Percentiles rank a stretch among this genome's conserved stretches.
phyloP scores from a whole-genome alignment of 2,113 vertebrate genomes.

The Vireo altiloquus region DNA sequence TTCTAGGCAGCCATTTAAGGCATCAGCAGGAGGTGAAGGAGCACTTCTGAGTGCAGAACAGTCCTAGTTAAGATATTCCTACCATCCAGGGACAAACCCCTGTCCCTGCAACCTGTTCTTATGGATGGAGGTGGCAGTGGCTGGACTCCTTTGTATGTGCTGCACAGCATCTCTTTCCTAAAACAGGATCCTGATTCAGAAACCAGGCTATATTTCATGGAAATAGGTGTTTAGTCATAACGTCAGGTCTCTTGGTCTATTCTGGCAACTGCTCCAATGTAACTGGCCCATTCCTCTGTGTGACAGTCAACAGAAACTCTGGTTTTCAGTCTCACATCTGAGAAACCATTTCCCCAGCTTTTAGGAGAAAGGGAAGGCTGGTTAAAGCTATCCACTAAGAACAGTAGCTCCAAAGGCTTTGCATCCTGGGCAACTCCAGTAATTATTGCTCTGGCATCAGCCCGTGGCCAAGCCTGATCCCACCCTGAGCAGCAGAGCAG shows the following conservation, averaged over 20 bases:
- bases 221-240: background rate
- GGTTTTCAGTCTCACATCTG: background rate
- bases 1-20: too few species aligned
- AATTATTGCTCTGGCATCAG: background rate
- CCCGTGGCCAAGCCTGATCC: background rate
- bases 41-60: background rate
- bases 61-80: background rate
- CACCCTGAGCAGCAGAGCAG: background rate
- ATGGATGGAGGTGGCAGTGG: background rate
- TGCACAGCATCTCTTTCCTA: background rate
- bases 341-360: background rate
- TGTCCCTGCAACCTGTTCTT: background rate
- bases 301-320: background rate
- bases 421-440: background rate
- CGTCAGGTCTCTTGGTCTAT: background rate
- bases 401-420: background rate
- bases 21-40: background rate
- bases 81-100: background rate
- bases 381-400: background rate
- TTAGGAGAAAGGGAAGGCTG: background rate
- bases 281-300: background rate
- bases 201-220: background rate
- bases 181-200: background rate
- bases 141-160: accelerated
- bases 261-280: background rate